Evolutionary conservation across 2,113 vertebrate genomes (phyloP).

Genomic region (Ptychochromis oligacanthus): DNA sequence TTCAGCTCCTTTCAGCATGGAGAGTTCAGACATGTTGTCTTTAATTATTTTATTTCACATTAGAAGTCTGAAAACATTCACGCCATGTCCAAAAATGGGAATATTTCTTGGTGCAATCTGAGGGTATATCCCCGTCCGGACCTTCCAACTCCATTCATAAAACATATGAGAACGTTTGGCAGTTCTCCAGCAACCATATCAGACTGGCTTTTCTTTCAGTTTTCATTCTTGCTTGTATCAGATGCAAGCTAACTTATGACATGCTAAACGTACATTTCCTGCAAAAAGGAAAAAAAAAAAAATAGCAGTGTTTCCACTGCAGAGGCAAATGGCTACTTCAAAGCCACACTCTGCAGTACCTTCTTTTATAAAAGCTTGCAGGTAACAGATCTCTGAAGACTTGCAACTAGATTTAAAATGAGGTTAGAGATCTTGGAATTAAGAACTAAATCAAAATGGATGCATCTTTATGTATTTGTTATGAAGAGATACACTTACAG

Average conservation of each 20-base stretch:
- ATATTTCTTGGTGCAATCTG: conserved; percentile 22
- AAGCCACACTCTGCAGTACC: not conserved
- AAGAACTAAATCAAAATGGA: not conserved
- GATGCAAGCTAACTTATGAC: not conserved
- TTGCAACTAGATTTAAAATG: conserved; percentile 10
- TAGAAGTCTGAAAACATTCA: conserved; percentile 52
- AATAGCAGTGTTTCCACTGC: not conserved
- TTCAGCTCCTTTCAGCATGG: conserved; percentile 63
- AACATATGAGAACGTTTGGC: conserved; percentile 4
- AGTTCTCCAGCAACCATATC: conserved; percentile 6
- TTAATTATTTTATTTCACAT: conserved; percentile 68
- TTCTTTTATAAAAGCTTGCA: not conserved
- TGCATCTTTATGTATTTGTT: not conserved
- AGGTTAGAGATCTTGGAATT: conserved; percentile 22
- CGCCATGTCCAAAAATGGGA: conserved; percentile 31
- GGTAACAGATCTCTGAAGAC: conserved; percentile 24
- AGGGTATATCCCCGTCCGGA: conserved; percentile 17
- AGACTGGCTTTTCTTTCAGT: not conserved
- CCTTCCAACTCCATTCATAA: conserved; percentile 30
- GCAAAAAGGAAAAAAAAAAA: not conserved
- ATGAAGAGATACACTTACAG: not conserved
- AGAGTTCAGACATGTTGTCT: conserved; percentile 58
- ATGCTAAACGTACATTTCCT: not conserved
- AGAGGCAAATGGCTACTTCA: conserved; percentile 12
- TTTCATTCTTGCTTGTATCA: conserved; percentile 15